Percentiles rank a stretch among this genome's conserved stretches.
These are phyloP conservation scores for Carassius carassius DNA, from an alignment of 2,113 vertebrate genomes.

Conservation along the genomic window DNA sequence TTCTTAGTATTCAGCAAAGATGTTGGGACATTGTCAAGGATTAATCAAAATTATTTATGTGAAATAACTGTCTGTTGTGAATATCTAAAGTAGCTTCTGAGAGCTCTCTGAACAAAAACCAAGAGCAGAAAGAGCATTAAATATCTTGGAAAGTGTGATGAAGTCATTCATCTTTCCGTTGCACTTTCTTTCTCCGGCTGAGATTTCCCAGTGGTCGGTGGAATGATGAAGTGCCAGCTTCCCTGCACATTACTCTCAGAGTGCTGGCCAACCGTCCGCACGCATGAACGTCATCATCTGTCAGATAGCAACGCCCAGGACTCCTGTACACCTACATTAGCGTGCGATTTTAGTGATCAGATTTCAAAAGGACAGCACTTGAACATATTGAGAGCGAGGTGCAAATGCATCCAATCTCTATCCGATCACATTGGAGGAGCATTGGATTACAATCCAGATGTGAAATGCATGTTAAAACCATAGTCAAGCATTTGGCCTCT, in stretches of 20 bases:
- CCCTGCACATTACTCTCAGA: conserved; percentile 69
- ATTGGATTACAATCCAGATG: neutral
- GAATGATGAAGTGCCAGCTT: conserved; percentile 72
- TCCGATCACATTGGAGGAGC: neutral
- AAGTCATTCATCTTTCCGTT: conserved; percentile 43
- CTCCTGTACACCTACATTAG: conserved; percentile 29
- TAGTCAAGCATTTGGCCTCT: neutral
- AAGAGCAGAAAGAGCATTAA: conserved; percentile 59
- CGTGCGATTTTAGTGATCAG: conserved; percentile 24
- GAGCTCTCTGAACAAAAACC: neutral
- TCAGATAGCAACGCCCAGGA: conserved; percentile 59
- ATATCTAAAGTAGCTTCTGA: conserved; percentile 20
- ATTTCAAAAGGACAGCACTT: conserved; percentile 31
- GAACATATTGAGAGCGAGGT: conserved; percentile 22
- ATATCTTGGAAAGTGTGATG: conserved; percentile 50
- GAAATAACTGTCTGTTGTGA: conserved; percentile 18
- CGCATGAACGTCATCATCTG: conserved; percentile 74
- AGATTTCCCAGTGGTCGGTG: conserved; percentile 65
- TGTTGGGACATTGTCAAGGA: neutral
- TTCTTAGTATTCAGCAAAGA: no score
- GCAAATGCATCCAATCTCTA: neutral
- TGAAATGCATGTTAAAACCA: neutral
- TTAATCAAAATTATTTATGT: neutral
- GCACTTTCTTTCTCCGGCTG: conserved; percentile 47
- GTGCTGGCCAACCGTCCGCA: conserved; percentile 67